Evolutionary conservation across 2,888 invertebrate genomes (phyloP), one percentile per base, ranked within the genome.

Genomic region (Parnassius orleans): DNA sequence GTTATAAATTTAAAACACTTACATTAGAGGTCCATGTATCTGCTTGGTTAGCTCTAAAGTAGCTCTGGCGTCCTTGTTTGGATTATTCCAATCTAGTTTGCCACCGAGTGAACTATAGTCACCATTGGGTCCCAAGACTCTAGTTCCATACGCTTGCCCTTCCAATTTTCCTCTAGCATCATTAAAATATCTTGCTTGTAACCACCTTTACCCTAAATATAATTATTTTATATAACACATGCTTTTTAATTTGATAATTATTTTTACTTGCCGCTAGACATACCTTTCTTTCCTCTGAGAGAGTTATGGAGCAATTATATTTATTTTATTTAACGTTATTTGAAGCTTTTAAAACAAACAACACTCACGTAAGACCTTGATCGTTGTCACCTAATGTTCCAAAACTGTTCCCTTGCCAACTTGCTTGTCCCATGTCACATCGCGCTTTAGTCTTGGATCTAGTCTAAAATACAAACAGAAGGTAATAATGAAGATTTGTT

Each of bases 311-410:
- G 33, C 33, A 33, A 33, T 33, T 33, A 33, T 33, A 33, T 7
- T 33, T 7, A 33, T 33, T 33, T 5, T 33, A 33, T 33, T 33
- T 33, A 33, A 33, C 7, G 5, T 33, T 43, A 43, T 43, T 3
- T 3, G 11, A 43, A 3, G 10, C 9, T 43, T 43, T 43, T 43
- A 7, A 43, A 43, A 33, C 33, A 11, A 43, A 43, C 43, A 46
- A n/a, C n/a, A 68, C 69, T 69, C 64, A 70, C 71, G 53, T 67
- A 68, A 72, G 58, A 10, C 65, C 68, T 14, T 66, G 64, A 1
- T 71, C 69, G 11, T 57, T 67, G 10, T 60, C 60, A n/a, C 72
- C 69, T 9, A 71, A 64, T n/a, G 71, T 68, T 5, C 70, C 69
- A 68, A 71, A 3, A 71, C 56, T 15, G 69, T 69, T 53, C 69